Evolutionary conservation across 2,797 vertebrate species (phyloP).

Genomic region (Fistularia commersonii): DNA sequence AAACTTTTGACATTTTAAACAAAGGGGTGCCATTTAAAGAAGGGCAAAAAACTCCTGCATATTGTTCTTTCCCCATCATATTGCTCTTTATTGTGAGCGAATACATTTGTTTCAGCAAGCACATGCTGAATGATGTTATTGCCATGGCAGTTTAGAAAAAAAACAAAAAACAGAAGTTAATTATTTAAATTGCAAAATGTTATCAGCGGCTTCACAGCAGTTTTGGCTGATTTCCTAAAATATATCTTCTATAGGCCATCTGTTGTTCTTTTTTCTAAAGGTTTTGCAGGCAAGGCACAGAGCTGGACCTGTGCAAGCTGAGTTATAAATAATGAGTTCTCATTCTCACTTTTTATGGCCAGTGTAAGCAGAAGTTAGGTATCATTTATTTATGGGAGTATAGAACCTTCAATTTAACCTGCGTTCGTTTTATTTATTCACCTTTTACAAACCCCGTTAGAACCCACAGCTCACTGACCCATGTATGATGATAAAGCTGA

Average conservation of each 20-base stretch:
- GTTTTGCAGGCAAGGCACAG: slow-evolving; percentile 2
- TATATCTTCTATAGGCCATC: background rate
- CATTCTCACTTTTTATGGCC: slow-evolving; percentile 33
- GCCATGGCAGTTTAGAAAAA: too few relatives aligned
- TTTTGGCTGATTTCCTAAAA: background rate
- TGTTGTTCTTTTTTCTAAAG: background rate
- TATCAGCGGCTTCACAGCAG: background rate
- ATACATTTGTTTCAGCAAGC: too few relatives aligned
- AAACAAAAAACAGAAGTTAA: too few relatives aligned
- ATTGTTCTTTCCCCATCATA: too few relatives aligned
- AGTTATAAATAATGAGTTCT: slow-evolving; percentile 38
- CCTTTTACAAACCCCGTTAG: slow-evolving; percentile 1
- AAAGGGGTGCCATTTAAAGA: too few relatives aligned
- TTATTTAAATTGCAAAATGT: slow-evolving; percentile 1
- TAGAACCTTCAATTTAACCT: slow-evolving; percentile 19
- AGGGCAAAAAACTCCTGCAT: too few relatives aligned
- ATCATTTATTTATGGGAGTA: slow-evolving; percentile 40
- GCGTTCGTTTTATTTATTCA: background rate
- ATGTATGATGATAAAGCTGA: too few relatives aligned
- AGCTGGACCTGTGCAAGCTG: slow-evolving; percentile 2
- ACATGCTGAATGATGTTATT: too few relatives aligned
- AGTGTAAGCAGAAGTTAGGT: slow-evolving; percentile 30
- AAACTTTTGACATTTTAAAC: too few relatives aligned
- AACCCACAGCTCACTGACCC: too few relatives aligned
- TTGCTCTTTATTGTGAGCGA: too few relatives aligned